Percentiles rank a stretch among this genome's conserved stretches.
These are phyloP conservation scores for Hemicentrotus pulcherrimus DNA, from an alignment of 35 echinoderm and acorn worm genomes.

Conservation along the genomic window DNA sequence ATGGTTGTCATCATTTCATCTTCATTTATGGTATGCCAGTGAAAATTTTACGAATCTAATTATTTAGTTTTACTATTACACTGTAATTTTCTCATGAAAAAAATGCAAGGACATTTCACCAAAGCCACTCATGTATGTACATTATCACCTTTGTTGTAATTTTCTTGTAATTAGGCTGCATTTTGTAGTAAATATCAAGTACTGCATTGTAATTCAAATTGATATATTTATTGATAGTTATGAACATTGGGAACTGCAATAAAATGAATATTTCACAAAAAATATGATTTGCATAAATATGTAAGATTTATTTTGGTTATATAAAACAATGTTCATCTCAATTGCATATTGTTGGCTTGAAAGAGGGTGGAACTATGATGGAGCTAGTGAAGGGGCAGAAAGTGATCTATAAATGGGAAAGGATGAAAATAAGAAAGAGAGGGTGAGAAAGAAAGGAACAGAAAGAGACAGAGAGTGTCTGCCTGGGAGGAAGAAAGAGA, in stretches of 20 bases:
- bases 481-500: no score
- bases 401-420: no score
- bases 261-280: background rate
- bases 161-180: background rate
- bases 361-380: no score
- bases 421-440: no score
- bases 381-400: no score
- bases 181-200: background rate
- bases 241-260: constrained; percentile 2
- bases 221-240: constrained; percentile 1
- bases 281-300: background rate
- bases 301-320: background rate
- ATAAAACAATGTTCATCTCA: background rate
- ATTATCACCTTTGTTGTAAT: background rate
- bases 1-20: background rate
- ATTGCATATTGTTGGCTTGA: no score
- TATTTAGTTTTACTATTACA: background rate
- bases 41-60: background rate
- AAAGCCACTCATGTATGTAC: background rate
- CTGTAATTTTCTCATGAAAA: background rate
- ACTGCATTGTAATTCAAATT: background rate
- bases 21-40: background rate
- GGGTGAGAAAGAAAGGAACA: no score
- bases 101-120: background rate
- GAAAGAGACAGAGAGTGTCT: no score